phyloP scores from a whole-genome alignment of 2,113 vertebrate species.

The crab-eating macaque (Macaca fascicularis) region T2T-MFA8v1.1 NC_088379.1:49815001-49815500 shows the following conservation, averaged over 20 bases:
- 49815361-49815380: slow-evolving; percentile 14
- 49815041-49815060: slow-evolving; percentile 65
- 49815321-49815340: slow-evolving; percentile 19
- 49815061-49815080: slow-evolving; percentile 29
- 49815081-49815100: neutral
- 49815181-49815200: slow-evolving; percentile 55
- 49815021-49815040: neutral
- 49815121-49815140: neutral
- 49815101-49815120: slow-evolving; percentile 47
- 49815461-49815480: slow-evolving; percentile 4
- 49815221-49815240: neutral
- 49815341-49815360: neutral
- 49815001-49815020: slow-evolving; percentile 57
- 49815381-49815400: slow-evolving; percentile 42
- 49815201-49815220: slow-evolving; percentile 51
- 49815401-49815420: slow-evolving; percentile 60
- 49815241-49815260: neutral
- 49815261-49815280: slow-evolving; percentile 35
- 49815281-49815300: neutral
- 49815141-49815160: slow-evolving; percentile 17
- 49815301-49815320: neutral
- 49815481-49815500: neutral
- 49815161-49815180: slow-evolving; percentile 61
- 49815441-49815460: slow-evolving; percentile 23
- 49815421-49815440: slow-evolving; percentile 59